These are phyloP conservation scores for Chrysopilus asiliformis DNA, from an alignment of 2,888 invertebrate genomes.

Conservation along the genomic window DNA sequence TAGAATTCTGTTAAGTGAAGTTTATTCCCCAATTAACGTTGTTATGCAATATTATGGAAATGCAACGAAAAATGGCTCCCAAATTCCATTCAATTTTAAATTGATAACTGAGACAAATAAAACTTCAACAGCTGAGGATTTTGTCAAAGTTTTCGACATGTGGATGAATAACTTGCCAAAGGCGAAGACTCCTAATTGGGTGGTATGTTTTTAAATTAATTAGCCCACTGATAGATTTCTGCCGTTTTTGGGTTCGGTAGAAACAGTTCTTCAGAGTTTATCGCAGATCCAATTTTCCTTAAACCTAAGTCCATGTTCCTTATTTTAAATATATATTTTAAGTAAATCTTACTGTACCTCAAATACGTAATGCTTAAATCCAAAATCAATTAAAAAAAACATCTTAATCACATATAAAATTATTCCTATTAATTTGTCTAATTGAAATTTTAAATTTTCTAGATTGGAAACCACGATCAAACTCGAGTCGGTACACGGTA, in stretches of 20 bases:
- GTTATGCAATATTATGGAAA: slow-evolving; percentile 50
- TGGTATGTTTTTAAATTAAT: no score
- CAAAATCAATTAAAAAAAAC: no score
- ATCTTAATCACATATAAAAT: no score
- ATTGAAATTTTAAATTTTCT: neutral
- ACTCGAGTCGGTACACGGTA: slow-evolving; percentile 54
- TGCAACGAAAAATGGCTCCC: slow-evolving; percentile 35
- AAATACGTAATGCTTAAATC: no score
- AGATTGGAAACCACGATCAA: slow-evolving; percentile 70
- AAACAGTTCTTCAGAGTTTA: no score
- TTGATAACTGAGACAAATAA: slow-evolving; percentile 40
- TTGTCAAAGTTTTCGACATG: slow-evolving; percentile 38
- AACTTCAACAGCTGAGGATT: slow-evolving; percentile 37
- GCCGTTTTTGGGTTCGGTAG: no score
- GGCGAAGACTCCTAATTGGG: slow-evolving; percentile 49
- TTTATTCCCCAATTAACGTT: slow-evolving; percentile 41
- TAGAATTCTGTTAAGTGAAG: slow-evolving; percentile 48
- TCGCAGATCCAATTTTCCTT: no score
- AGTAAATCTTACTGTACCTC: no score
- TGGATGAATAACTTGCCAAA: slow-evolving; percentile 48
- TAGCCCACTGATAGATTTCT: no score
- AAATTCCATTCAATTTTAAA: slow-evolving; percentile 54
- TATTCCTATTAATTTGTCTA: no score
- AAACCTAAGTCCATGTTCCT: no score
- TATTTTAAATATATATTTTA: no score